Evolutionary conservation across 2,888 invertebrate genomes (phyloP).

Genomic region (Philhelius pedissequus): DNA sequence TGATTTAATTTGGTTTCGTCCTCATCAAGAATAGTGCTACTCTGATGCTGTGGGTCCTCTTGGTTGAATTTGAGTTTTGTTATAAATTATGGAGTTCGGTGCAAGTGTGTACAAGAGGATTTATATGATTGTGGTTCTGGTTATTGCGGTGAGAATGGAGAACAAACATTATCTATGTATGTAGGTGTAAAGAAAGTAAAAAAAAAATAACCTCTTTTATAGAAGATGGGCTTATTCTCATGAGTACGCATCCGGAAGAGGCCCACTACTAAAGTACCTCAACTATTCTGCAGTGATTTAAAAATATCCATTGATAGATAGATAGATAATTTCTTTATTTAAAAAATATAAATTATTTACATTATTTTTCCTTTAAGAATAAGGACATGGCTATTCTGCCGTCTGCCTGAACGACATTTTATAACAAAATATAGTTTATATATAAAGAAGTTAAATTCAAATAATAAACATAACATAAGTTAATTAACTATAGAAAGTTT

Average conservation of each 20-base stretch:
- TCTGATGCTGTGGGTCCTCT: neutral
- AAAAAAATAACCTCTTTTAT: neutral
- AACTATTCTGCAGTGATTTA: conserved; percentile 15
- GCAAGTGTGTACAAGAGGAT: conserved; percentile 30
- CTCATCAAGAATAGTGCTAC: conserved; percentile 47
- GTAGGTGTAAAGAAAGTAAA: neutral
- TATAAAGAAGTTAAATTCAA: no score
- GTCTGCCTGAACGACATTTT: no score
- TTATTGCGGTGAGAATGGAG: conserved; percentile 24
- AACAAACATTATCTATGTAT: neutral
- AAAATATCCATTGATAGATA: neutral
- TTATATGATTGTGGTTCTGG: conserved; percentile 56
- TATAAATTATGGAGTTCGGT: conserved; percentile 54
- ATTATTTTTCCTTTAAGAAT: no score
- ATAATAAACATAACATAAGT: no score
- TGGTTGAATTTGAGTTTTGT: conserved; percentile 26
- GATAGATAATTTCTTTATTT: neutral
- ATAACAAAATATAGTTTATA: no score
- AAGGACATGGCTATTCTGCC: no score
- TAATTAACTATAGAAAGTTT: no score
- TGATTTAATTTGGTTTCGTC: conserved; percentile 67
- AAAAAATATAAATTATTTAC: no score
- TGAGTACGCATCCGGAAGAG: neutral
- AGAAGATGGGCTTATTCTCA: conserved; percentile 26
- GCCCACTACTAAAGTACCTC: no score